Conservation (phyloP, 2,888 invertebrate genomes). For the Ctenicera cuprea region DNA sequence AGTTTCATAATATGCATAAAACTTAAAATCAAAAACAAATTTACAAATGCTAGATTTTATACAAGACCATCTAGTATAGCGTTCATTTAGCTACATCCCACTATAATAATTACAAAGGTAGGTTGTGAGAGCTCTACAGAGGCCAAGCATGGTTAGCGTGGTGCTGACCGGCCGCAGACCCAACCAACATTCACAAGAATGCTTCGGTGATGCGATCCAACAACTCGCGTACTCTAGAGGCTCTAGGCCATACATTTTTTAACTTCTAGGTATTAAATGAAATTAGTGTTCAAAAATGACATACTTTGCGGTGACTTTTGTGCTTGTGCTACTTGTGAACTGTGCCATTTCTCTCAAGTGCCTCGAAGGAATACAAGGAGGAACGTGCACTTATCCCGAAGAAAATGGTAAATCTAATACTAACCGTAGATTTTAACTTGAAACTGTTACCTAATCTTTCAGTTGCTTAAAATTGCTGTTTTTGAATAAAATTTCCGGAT, state of each 20-base stretch:
- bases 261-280: conserved; percentile 35
- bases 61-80: conserved; percentile 33
- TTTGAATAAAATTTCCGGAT: not conserved
- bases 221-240: conserved; percentile 45
- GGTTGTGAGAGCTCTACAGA: conserved; percentile 54
- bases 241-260: conserved; percentile 36
- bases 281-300: conserved; percentile 50
- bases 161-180: conserved; percentile 61
- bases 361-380: conserved; percentile 41
- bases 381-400: conserved; percentile 37
- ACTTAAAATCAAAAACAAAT: no score
- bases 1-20: no score
- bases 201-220: conserved; percentile 60
- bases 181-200: conserved; percentile 56
- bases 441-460: no score
- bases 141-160: conserved; percentile 56
- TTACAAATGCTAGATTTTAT: no score
- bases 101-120: conserved; percentile 60
- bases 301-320: conserved; percentile 39
- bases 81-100: conserved; percentile 46
- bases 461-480: not conserved
- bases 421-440: not conserved
- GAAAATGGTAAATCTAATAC: conserved; percentile 42
- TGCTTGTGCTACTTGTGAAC: conserved; percentile 55
- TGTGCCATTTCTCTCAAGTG: conserved; percentile 54